Evolutionary conservation across 2,888 invertebrate species (phyloP), one percentile per base, ranked within the genome.

Genomic region (Amaurobius ferox): DNA sequence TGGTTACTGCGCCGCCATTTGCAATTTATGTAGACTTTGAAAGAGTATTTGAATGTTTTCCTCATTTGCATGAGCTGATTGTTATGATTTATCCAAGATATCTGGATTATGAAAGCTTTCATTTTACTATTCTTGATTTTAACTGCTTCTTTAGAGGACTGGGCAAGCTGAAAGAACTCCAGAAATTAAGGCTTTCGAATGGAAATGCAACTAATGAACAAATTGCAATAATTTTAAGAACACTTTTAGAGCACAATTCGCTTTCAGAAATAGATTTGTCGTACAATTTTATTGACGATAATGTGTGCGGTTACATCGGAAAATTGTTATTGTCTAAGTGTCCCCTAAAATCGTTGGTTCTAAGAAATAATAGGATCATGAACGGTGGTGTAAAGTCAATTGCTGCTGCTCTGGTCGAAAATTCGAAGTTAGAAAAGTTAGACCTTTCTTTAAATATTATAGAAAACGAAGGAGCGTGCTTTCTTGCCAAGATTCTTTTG

Each of bases 391-490:
- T 48, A 11, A 40, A 61, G 32, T 5, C 28, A 5, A 35, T 86
- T 16, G 74, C 86, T 3, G 11, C 86, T 1, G 86, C 32, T 16
- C 28, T 86, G 35, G 26, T 48, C 2, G 39, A 19, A 19, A 74
- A 86, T 29, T 23, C 0, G 6, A 73, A 3, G 3, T 26, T 86
- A 13, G 48, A 44, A 28, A 68, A 9, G 29, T 13, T 86, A 0
- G 74, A 86, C 35, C 13, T 86, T n/a, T 68, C 77, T 9, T 16
- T 79, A 7, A 86, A 86, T 28, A 55, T 44, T 29, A 79, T 86
- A 19, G 79, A 39, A 7, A 61, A 86, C 29, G 32, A 32, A 35
- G 86, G 86, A 1, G 79, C 62, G 1, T n/a, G 6, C 5, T 66
- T 70, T 28, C 23, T 86, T 0, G 71, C 77, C 6, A 70, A 70